Evolutionary conservation across 2,797 vertebrate genomes (phyloP).

Genomic region (Scleropages formosus): DNA sequence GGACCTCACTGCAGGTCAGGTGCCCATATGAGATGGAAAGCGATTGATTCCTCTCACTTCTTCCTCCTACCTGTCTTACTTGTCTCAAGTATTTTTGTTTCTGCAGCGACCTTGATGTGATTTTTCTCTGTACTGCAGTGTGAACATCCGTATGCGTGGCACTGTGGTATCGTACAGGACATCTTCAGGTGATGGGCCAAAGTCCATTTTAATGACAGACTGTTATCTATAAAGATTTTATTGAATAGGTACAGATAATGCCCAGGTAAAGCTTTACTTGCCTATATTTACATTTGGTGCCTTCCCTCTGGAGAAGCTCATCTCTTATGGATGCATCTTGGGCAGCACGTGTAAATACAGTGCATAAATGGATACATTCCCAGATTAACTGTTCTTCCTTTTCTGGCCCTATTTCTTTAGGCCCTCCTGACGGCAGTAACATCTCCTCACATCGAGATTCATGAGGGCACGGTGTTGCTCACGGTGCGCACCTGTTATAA

Average conservation of each 20-base stretch:
- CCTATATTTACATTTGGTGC: no score
- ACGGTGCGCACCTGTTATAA: conserved; percentile 97
- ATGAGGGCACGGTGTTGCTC: conserved; percentile 91
- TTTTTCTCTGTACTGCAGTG: no score
- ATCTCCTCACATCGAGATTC: conserved; percentile 93
- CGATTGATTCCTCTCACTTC: no score
- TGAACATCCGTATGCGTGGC: background rate
- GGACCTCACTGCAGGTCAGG: no score
- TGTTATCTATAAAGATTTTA: conserved; percentile 8
- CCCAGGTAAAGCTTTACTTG: background rate
- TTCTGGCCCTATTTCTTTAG: conserved; percentile 58
- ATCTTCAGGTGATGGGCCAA: background rate
- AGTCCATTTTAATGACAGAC: conserved; percentile 6
- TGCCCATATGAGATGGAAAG: no score
- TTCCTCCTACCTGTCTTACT: background rate
- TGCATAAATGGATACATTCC: no score
- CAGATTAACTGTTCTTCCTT: conserved; percentile 12
- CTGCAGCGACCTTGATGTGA: no score
- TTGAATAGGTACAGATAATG: background rate
- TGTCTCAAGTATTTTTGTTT: conserved; percentile 1
- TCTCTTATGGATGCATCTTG: no score
- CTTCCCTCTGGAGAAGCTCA: no score
- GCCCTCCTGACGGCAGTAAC: conserved; percentile 93
- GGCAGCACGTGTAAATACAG: no score
- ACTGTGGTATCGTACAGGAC: background rate